Base-by-base conservation (phyloP, 2,797 vertebrate genomes). In the Phrynocephalus guinanensis region DNA sequence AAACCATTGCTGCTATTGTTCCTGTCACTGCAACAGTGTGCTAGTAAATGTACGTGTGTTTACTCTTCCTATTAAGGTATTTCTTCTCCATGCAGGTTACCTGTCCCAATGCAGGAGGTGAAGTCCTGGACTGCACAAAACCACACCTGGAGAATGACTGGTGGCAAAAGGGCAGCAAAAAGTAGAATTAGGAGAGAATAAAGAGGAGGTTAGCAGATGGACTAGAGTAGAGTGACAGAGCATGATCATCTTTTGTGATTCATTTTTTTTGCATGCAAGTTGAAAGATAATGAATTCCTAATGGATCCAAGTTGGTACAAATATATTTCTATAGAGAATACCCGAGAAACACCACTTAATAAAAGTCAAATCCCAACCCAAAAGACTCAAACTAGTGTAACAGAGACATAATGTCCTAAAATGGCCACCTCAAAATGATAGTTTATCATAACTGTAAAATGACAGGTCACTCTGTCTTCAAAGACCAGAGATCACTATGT, bases 101-200 rank as follows among this genome's bases (percentile, higher is more conserved):
- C 95, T 95, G 95, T 92, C 90, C 85, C 0, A 90, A 82, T 88
- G 86, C 91, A 44, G 87, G 68, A 89, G 93, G 52, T 87, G 91
- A 63, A 86, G 92, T 90, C 93, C 93, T 94, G 93, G 92, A 91
- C 67, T 94, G 92, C 79, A 93, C 89, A 91, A 95, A 91, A 87
- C 93, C 93, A 91, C 81, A 90, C 0, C 85, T 90, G 66, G 92
- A 90, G 67, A 92, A 87, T 91, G 93, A 91, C 89, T 91, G 88
- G 91, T 85, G 86, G 92, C 91, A 86, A 92, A 93, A 95, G 83
- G 71, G 91, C 10, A 82, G 10, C 24, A 82, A 79, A 80, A n/a
- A 52, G 50, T 20, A 91, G 71, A 52, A 86, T 95, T 48, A 93
- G 86, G 80, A 93, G 91, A 91, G 13, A 83, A 5, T 7, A 91